Evolutionary conservation across 35 echinoderm and acorn worm species (phyloP), one percentile per base, ranked within the genome.

Genomic region (Hemicentrotus pulcherrimus): DNA sequence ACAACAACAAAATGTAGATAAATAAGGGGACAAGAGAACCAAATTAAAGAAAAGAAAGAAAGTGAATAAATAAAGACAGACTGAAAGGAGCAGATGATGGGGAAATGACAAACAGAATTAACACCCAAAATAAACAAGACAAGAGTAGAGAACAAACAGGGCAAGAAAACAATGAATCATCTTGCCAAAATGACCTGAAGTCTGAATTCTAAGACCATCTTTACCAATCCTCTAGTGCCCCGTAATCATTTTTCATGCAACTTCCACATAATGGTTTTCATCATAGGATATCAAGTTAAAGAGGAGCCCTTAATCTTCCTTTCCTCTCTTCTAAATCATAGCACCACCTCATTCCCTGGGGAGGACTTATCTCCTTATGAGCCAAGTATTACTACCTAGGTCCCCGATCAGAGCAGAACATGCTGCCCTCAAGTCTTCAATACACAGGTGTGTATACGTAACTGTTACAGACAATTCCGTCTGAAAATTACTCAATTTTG

Each of bases 241-340:
- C 19, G 46, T 93, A 93, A 93, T 93, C 47, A 93, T 58, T 46
- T 93, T 93, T 55, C 65, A 78, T 93, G 91, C 91, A 93, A 93
- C 91, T 93, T 93, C 91, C 91, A 93, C 91, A 48, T 93, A 93
- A 93, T 50, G 91, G 91, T 93, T 93, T 93, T 93, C 91, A 93
- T 93, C 91, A 93, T 18, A 93, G 91, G 91, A 93, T 93, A 93
- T 93, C 91, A 93, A 93, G 91, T 93, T 93, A 46, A 93, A 93
- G 32, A 46, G 46, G 47, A 47, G 91, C 48, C 48, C 91, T 31
- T 93, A 93, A 93, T 93, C 91, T 93, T 47, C 15, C 6, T 47
- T 93, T 93, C 46, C 91, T 47, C 46, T 47, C 48, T 58, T 31
- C 91, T 47, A 93, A 93, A 93, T 58, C 91, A 93, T 28, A 32